Evolutionary conservation across 2,888 invertebrate species (phyloP), one percentile per base, ranked within the genome.

Genomic region (Copidosoma aretas): DNA sequence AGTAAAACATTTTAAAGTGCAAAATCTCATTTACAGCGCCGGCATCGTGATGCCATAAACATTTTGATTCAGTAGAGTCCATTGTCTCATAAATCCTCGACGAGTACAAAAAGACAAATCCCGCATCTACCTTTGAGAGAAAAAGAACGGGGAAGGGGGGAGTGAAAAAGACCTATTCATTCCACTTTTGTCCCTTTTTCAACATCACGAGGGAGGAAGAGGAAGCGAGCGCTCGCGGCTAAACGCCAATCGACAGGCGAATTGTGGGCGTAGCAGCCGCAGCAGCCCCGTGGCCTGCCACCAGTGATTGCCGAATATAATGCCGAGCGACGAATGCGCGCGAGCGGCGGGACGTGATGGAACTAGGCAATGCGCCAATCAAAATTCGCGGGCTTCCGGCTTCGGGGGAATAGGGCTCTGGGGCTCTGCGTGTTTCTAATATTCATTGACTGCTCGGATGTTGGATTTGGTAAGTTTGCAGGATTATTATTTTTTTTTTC

Each of bases 321-420:
- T 68, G 53, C 62, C 62, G 56, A 32, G 24, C 17, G 17, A 46
- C 22, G 43, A 41, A 8, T 41, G 58, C 60, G 60, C 25, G 12
- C 32, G 65, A n/a, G n/a, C n/a, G n/a, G n/a, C n/a, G n/a, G 71
- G 70, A 73, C 68, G 22, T 24, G 61, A 66, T 68, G 71, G 73
- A 73, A 74, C 70, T 71, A 64, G 65, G 43, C 17, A 46, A 46
- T 46, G 17, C 62, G 71, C 70, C 68, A 49, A 61, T 51, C 60
- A 52, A 51, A 51, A 61, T 25, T 14, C 15, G n/a, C 58, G 10
- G 1, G 14, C 10, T n/a, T 21, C 22, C 43, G 58, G 43, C 32
- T 32, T 32, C 8, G 8, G 32, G 32, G 32, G 8, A 32, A 32
- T 32, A 32, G 15, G 15, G 43, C 3, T 46, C 41, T 46, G 3